These are phyloP conservation scores for Azorinus chamasolen DNA, from an alignment of 2,888 invertebrate species.

Conservation along the genomic window DNA sequence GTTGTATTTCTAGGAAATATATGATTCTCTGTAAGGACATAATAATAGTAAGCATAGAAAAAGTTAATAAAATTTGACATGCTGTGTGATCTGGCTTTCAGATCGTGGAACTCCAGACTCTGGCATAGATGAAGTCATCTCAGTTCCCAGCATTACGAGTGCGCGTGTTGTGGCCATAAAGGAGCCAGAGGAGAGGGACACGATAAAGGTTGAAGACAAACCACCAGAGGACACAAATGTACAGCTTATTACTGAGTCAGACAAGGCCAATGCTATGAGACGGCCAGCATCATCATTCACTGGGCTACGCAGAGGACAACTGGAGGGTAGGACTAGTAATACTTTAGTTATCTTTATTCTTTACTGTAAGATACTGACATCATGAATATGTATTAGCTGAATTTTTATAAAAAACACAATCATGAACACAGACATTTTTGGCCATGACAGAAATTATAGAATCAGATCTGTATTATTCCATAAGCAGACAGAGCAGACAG, in stretches of 20 bases:
- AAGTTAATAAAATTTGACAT: too few species aligned
- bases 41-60: too few species aligned
- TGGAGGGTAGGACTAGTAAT: constrained; percentile 46
- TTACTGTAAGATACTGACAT: too few species aligned
- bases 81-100: constrained; percentile 1
- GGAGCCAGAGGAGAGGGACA: constrained; percentile 28
- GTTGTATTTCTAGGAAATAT: too few species aligned
- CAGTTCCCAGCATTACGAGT: constrained; percentile 29
- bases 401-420: too few species aligned
- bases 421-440: too few species aligned
- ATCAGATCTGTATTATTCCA: too few species aligned
- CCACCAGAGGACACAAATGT: constrained; percentile 12
- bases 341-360: too few species aligned
- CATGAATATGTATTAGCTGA: too few species aligned
- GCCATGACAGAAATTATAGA: too few species aligned
- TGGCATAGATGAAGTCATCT: constrained; percentile 43
- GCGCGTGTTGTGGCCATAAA: constrained; percentile 24
- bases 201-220: constrained; percentile 7
- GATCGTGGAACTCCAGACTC: constrained; percentile 59
- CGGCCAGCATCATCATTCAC: constrained; percentile 70
- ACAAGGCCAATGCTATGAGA: constrained; percentile 51
- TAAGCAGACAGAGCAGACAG: too few species aligned
- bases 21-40: too few species aligned
- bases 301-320: constrained; percentile 50
- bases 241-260: constrained; percentile 47